A percentile compares a stretch with the other conserved stretches of the same genome.
These are phyloP conservation scores for Dendrocincla fuliginosa DNA, from an alignment of 2,797 vertebrate species.

Conservation along the genomic window DNA sequence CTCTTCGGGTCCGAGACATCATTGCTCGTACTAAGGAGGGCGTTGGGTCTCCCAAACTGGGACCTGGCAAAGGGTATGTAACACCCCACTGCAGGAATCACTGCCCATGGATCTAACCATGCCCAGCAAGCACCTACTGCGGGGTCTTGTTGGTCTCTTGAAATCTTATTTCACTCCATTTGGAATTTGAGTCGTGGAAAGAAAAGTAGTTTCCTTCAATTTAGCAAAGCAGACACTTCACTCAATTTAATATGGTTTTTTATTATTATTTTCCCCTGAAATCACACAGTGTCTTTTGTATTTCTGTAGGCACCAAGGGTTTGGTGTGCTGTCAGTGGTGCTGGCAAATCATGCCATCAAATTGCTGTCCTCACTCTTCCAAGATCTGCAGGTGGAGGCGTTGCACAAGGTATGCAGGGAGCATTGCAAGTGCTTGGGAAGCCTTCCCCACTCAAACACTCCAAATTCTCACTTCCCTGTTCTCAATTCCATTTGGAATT, in stretches of 20 bases:
- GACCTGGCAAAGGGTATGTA: slow-evolving; percentile 94
- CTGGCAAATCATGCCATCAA: slow-evolving; percentile 96
- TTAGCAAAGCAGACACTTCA: background rate
- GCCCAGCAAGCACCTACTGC: background rate
- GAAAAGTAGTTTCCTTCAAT: background rate
- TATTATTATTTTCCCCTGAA: background rate
- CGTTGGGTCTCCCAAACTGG: slow-evolving; percentile 96
- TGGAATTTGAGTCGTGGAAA: background rate
- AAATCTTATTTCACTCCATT: background rate
- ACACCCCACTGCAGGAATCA: background rate
- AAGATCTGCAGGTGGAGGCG: slow-evolving; percentile 96
- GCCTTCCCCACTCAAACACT: background rate
- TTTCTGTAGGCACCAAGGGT: slow-evolving; percentile 90
- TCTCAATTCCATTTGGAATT: background rate
- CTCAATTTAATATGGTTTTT: background rate
- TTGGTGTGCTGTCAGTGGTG: slow-evolving; percentile 95
- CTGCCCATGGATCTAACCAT: background rate
- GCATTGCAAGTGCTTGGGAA: fast-evolving
- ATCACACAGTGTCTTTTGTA: background rate
- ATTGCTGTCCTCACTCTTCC: slow-evolving; percentile 93
- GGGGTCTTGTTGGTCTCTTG: background rate
- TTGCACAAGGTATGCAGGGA: slow-evolving; percentile 85
- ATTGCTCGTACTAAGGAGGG: slow-evolving; percentile 93
- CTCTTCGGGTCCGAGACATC: slow-evolving; percentile 93
- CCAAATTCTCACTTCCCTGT: background rate